Conservation (phyloP, 2,888 invertebrate genomes). For the Phasia obesa region DNA sequence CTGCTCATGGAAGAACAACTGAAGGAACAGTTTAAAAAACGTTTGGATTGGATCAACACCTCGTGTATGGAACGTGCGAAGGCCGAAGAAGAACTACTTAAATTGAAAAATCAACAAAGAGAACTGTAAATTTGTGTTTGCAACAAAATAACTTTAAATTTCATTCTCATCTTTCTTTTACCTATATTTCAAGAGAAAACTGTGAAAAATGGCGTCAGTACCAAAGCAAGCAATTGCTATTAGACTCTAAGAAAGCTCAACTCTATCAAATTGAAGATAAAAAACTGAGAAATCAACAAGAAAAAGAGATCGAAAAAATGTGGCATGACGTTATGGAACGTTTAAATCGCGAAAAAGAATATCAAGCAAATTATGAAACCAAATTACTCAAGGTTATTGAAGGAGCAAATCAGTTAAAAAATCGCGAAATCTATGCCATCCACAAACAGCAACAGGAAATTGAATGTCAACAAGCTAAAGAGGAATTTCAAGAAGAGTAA, state of each 20-base stretch:
- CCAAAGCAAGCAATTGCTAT: constrained; percentile 68
- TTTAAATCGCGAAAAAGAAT: constrained; percentile 66
- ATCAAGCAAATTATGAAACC: constrained; percentile 59
- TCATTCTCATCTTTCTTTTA: no score
- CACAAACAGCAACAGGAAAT: constrained; percentile 21
- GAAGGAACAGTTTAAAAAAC: constrained; percentile 60
- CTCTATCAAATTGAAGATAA: constrained; percentile 72
- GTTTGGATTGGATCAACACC: constrained; percentile 70
- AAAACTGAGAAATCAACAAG: constrained; percentile 49
- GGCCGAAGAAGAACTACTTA: constrained; percentile 69
- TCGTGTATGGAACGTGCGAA: constrained; percentile 58
- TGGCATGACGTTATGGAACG: constrained; percentile 67
- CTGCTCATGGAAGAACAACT: constrained; percentile 52
- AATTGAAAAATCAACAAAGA: constrained; percentile 70
- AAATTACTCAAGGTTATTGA: constrained; percentile 66
- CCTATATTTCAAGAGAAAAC: constrained; percentile 68
- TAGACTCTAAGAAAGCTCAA: constrained; percentile 72
- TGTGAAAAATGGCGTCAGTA: constrained; percentile 71
- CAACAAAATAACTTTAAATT: not conserved
- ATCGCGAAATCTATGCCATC: constrained; percentile 32
- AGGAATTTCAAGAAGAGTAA: constrained; percentile 61
- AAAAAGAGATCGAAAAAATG: constrained; percentile 66
- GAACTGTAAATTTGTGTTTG: constrained; percentile 61
- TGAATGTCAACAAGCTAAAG: constrained; percentile 1
- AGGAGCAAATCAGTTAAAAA: constrained; percentile 53